Percentiles rank a stretch among this genome's conserved stretches.
Conservation (phyloP, 2,113 vertebrate species). For the Murina feae region DNA sequence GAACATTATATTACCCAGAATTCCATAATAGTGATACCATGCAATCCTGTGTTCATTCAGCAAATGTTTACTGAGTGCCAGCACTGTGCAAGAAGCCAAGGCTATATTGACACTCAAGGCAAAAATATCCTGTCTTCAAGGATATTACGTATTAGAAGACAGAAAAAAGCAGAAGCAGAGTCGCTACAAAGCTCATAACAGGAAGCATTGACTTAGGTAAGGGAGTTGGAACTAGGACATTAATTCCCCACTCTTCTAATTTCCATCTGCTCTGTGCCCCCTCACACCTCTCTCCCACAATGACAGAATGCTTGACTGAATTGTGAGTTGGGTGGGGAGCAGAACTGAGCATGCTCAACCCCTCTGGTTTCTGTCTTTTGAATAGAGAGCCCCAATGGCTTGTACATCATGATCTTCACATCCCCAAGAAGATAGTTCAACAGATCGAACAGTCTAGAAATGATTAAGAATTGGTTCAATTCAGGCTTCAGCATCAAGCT, state of each 20-base stretch:
- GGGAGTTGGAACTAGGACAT: neutral
- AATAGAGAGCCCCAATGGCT: neutral
- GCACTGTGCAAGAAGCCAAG: neutral
- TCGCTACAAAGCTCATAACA: neutral
- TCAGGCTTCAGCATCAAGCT: neutral
- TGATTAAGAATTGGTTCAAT: neutral
- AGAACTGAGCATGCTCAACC: neutral
- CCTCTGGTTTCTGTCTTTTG: neutral
- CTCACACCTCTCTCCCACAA: neutral
- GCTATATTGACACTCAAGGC: neutral
- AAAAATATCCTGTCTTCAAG: constrained; percentile 19
- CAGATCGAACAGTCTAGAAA: neutral
- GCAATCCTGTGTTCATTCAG: constrained; percentile 9
- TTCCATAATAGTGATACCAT: neutral
- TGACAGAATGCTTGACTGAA: neutral
- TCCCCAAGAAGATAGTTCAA: neutral
- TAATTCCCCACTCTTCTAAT: neutral
- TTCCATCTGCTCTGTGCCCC: neutral
- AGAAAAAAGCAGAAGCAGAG: neutral
- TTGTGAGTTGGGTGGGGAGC: neutral
- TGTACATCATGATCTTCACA: neutral
- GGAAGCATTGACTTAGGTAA: neutral
- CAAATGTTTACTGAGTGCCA: neutral
- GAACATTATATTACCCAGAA: neutral
- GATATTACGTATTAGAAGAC: neutral